Evolutionary conservation across 2,797 vertebrate genomes (phyloP), one percentile per base, ranked within the genome.

Genomic region (Pangasius sanitwongsei): DNA sequence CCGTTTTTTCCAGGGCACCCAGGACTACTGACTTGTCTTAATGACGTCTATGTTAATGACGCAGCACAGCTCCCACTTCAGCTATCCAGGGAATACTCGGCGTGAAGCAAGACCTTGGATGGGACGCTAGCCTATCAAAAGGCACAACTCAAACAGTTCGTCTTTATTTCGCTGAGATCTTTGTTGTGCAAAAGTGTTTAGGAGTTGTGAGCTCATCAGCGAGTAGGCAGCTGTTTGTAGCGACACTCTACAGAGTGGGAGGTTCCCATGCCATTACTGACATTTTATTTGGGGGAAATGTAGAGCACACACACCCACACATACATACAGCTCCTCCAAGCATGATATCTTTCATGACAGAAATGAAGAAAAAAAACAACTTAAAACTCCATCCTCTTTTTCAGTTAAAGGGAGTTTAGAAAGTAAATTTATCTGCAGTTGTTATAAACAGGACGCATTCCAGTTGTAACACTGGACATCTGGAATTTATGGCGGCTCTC

Each of bases 391-490:
- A 74, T 92, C 89, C 88, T 59, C 31, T 72, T 61, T 61, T 86
- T 75, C 6, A 85, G 65, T 89, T 77, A 91, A 61, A 85, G 25
- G 78, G 69, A 61, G 59, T 44, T 48, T 28, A 77, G 28, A 44
- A 41, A 70, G 44, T 50, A n/a, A 70, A 92, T 93, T 83, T 83
- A 91, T 92, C 90, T 92, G 90, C 93, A 89, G 92, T 92, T 88
- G 92, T 92, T 95, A 94, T 94, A 95, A 96, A 96, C 95, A 95
- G 83, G 91, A 93, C 92, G 91, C 95, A 96, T 96, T 96, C 94
- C 94, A 94, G 63, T 93, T 93, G 92, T 95, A 95, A 95, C 94
- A 94, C 92, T 93, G 91, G 92, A 95, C 95, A 96, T 96, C 95
- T 97, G 96, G 93, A 93, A 94, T 94, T 93, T 92, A 92, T 92